Evolutionary conservation across 2,797 vertebrate genomes (phyloP), one percentile per base, ranked within the genome.

Genomic region (Smutsia temminckii): DNA sequence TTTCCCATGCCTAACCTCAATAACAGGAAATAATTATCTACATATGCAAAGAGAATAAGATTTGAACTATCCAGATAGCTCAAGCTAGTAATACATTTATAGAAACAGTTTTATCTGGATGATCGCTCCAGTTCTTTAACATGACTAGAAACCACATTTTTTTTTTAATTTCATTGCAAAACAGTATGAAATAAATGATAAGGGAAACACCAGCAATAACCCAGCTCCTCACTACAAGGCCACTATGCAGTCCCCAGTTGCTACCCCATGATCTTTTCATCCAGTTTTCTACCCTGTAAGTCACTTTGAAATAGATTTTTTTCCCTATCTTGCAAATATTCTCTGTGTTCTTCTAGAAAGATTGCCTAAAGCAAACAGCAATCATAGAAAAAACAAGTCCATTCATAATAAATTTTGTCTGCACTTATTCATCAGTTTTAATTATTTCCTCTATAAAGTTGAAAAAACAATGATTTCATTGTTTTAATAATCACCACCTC

Each of bases 181-280:
- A 46, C 20, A 61, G 8, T 86, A 25, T 88, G 13, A 93, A 93
- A 81, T 81, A 86, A 93, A 69, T 57, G 53, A 93, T 25, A 40
- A 63, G 32, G 11, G 12, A 0, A 84, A 66, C 11, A 61, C 64
- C 6, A 95, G 32, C 40, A 77, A 64, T 53, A 91, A 89, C 9
- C 2, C 72, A 80, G 83, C 51, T 94, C 10, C 77, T 77, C 51
- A 34, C 40, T 61, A 57, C 13, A 37, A 83, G 21, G 3, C 18
- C 27, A 1, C 20, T 27, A 46, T n/a, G 3, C 23, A 40, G 18
- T 14, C 55, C 25, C 34, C 13, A 40, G 1, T n/a, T 51, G 46
- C 2, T 89, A 5, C 7, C 27, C 29, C 8, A 3, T 87, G 40
- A 34, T 89, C 5, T 32, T 75, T 68, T 88, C n/a, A 61, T 29